Evolutionary conservation across 2,888 invertebrate genomes (phyloP), one percentile per base, ranked within the genome.

Genomic region (Chrysina gloriosa): DNA sequence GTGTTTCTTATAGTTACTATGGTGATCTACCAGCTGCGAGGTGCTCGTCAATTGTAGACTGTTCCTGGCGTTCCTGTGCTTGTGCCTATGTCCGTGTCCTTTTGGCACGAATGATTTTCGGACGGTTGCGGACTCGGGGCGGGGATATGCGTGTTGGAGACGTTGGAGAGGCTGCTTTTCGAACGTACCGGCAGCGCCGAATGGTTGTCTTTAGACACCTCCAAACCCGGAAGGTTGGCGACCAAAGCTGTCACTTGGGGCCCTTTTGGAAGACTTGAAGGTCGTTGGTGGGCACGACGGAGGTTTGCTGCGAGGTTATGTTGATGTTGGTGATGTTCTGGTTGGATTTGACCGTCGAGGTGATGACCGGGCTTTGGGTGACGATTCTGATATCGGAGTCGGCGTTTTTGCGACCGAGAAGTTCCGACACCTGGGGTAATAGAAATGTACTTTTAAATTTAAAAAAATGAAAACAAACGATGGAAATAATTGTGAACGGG

Each of bases 171-270:
- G 65, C 82, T 83, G 67, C 83, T 83, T 71, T 75, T 83, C n/a
- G 88, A 88, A 73, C 88, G 78, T 73, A 86, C 80, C 78, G 87
- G 71, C 75, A 82, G 73, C 1, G 83, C 83, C 1, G 77, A 77
- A 63, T 79, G 77, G 1, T 72, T 73, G 52, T 83, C 81, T 71
- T 81, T 81, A 39, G 79, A 78, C 0, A 83, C 79, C 68, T 87
- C 87, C 7, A 89, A 79, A 2, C 88, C 88, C 0, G 89, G 88
- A 31, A 89, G 81, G 76, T 88, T 88, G 1, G 88, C 89, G 0
- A 92, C 89, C 16, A 93, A 83, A 0, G 92, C 89, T 1, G 92
- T 92, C 23, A 93, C 90, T 77, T 92, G 93, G 27, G 92, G 91
- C 0, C 93, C 93, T 76, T 93, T 90, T 93, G 93, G 78, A 91